These are phyloP conservation scores for Andricus curvator DNA, from an alignment of 2,888 invertebrate species.

Conservation along the genomic window DNA sequence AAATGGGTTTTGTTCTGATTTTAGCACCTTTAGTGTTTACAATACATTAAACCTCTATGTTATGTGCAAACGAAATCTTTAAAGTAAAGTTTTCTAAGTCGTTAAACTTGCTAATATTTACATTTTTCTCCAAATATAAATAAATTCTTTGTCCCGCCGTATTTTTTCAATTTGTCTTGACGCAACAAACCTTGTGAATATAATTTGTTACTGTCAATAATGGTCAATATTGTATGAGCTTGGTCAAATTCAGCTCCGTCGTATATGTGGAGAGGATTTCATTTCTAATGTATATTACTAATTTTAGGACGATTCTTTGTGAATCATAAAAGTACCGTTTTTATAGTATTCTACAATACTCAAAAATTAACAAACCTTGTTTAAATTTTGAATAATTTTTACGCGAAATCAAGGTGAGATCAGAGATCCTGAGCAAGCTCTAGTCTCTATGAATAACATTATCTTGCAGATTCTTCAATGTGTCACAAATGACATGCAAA, in stretches of 20 bases:
- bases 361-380: too few relatives aligned
- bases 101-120: not conserved
- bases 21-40: not conserved
- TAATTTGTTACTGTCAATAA: not conserved
- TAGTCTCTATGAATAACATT: not conserved
- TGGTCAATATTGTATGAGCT: too few relatives aligned
- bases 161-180: not conserved
- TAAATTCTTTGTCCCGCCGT: not conserved
- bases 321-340: too few relatives aligned
- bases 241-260: too few relatives aligned
- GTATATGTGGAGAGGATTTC: too few relatives aligned
- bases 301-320: too few relatives aligned
- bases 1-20: too few relatives aligned
- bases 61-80: not conserved
- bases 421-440: not conserved
- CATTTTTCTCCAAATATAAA: not conserved
- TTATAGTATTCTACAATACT: too few relatives aligned
- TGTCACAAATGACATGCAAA: slow-evolving; percentile 41
- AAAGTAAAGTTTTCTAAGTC: not conserved
- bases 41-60: not conserved
- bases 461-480: not conserved
- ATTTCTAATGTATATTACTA: too few relatives aligned
- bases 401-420: not conserved
- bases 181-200: too few relatives aligned
- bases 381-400: not conserved